Evolutionary conservation across 2,113 vertebrate genomes (phyloP).

Genomic region (Climacteris rufus): DNA sequence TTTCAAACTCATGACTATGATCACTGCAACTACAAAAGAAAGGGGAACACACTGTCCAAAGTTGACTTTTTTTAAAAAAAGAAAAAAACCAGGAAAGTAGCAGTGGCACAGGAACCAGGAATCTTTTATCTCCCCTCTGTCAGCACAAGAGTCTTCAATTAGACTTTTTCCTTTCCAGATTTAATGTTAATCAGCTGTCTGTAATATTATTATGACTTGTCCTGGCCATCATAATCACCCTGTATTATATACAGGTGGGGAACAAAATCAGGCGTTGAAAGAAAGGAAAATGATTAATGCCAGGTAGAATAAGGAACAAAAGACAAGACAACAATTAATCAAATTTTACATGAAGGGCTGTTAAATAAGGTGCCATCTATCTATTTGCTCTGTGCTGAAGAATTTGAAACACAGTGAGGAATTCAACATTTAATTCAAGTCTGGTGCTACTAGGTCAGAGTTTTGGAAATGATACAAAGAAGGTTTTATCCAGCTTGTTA

Average conservation of each 20-base stretch:
- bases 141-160: neutral
- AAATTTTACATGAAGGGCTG: neutral
- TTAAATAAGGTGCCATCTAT: neutral
- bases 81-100: neutral
- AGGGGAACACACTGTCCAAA: neutral
- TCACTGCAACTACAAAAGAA: neutral
- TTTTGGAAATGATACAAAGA: constrained; percentile 47
- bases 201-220: neutral
- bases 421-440: constrained; percentile 28
- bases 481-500: constrained; percentile 33
- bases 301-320: constrained; percentile 4
- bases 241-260: neutral
- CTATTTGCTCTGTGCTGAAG: neutral
- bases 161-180: neutral
- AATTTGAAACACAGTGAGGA: constrained; percentile 16
- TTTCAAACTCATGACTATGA: neutral
- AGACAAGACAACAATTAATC: constrained; percentile 12
- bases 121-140: neutral
- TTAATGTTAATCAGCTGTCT: neutral
- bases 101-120: neutral
- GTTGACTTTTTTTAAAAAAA: neutral
- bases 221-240: neutral
- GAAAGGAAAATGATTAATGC: constrained; percentile 38
- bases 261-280: constrained; percentile 47
- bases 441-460: neutral